Conservation (phyloP, 2,797 vertebrate genomes). For the Aeoliscus strigatus region DNA sequence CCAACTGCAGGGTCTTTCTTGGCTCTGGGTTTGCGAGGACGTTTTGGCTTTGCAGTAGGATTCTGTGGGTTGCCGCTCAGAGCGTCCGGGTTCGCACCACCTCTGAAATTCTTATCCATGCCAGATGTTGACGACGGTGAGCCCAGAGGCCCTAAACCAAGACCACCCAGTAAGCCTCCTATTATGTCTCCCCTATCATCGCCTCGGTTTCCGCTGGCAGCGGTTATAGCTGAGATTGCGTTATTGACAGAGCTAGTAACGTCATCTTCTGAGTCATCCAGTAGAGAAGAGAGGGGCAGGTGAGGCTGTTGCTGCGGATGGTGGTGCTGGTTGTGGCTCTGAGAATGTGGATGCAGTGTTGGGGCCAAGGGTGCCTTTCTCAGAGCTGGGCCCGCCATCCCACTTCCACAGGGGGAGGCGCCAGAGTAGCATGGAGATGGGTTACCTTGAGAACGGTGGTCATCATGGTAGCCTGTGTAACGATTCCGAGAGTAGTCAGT, state of each 20-base stretch:
- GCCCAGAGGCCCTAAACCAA: constrained; percentile 77
- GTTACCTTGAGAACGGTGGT: constrained; percentile 82
- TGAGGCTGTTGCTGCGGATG: constrained; percentile 77
- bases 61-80: constrained; percentile 71
- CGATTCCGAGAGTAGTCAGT: constrained; percentile 82
- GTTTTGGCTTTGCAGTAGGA: constrained; percentile 72
- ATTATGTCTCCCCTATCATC: constrained; percentile 83
- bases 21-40: constrained; percentile 77
- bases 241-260: constrained; percentile 83
- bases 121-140: constrained; percentile 77
- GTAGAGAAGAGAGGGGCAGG: constrained; percentile 80
- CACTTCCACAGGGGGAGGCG: constrained; percentile 79
- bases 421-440: constrained; percentile 80
- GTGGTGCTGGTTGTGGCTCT: constrained; percentile 78
- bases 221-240: constrained; percentile 81
- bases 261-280: constrained; percentile 83
- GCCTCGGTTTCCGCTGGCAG: constrained; percentile 75
- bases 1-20: constrained; percentile 67
- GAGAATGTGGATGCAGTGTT: constrained; percentile 81
- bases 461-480: constrained; percentile 83
- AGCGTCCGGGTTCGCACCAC: constrained; percentile 65
- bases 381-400: constrained; percentile 78
- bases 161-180: constrained; percentile 80
- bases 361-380: constrained; percentile 82
- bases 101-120: constrained; percentile 77